Evolutionary conservation across 2,888 invertebrate genomes (phyloP), one percentile per base, ranked within the genome.

Genomic region (Polietes domitor): DNA sequence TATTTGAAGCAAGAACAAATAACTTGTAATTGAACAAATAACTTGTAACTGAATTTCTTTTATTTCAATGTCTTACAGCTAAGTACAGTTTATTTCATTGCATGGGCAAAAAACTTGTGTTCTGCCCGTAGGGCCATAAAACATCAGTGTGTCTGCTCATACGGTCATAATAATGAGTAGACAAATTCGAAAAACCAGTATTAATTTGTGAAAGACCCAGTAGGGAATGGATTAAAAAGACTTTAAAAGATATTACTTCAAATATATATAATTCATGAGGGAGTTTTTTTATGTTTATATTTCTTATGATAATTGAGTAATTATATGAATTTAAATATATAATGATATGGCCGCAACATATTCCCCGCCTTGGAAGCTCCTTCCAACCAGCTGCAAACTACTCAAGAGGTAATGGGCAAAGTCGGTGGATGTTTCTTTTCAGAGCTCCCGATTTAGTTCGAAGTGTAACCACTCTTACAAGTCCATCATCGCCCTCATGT

Each of bases 331-430:
- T 32, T 32, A 32, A 32, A 4, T 32, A 32, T 32, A 32, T 32
- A 32, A 32, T 32, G 9, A 6, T 6, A 6, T 32, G 47, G 47
- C 47, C 15, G 47, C 47, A 47, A 47, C 47, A 47, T 47, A 47
- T 10, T 47, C 47, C 47, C 47, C 47, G n/a, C 47, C 47, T 47
- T 47, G 47, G 47, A 47, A 47, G n/a, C 47, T n/a, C n/a, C 58
- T 58, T 58, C 21, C 24, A 58, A 58, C 10, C 12, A 26, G 24
- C 26, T 19, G 58, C 24, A 17, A 2, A 2, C 24, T 58, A 58
- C 10, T 21, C 24, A 21, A 58, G 10, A 17, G 58, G 58, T 17
- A 58, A 24, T 2, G 58, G 58, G 58, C 58, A 58, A 12, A 58
- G 2, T 26, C 58, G 58, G 3, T 58, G 58, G 17, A 58, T 58